A percentile compares a stretch with the other conserved stretches of the same genome.
Conservation (phyloP, 2,797 vertebrate genomes). For the Natrix natrix region DNA sequence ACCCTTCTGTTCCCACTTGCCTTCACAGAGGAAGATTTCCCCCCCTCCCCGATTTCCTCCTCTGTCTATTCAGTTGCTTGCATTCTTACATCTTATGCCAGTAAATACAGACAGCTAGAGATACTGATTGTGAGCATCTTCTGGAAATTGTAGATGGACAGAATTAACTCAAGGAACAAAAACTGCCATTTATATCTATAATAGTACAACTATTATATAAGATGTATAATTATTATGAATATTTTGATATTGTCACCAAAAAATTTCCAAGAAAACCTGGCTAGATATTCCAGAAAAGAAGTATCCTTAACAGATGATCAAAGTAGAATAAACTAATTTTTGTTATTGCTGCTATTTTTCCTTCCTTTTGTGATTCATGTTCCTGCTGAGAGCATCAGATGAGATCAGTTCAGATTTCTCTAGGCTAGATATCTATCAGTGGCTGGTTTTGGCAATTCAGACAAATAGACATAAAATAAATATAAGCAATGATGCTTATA, state of each 20-base stretch:
- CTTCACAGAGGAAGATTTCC: conserved; percentile 34
- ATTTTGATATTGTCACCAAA: conserved; percentile 47
- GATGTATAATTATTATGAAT: conserved; percentile 7
- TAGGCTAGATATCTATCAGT: conserved; percentile 33
- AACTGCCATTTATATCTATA: neutral
- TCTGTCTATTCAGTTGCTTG: conserved; percentile 42
- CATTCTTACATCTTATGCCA: conserved; percentile 53
- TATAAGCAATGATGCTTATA: conserved; percentile 3
- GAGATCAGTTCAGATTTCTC: conserved; percentile 53
- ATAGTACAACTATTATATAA: neutral
- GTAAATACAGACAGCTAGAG: conserved; percentile 43
- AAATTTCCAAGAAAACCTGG: conserved; percentile 57
- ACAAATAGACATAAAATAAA: conserved; percentile 36
- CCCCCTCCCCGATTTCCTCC: conserved; percentile 33
- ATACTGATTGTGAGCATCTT: conserved; percentile 48
- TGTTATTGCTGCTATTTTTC: conserved; percentile 52
- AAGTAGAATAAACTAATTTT: conserved; percentile 46
- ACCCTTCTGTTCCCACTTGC: neutral
- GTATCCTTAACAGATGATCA: conserved; percentile 24
- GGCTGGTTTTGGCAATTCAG: conserved; percentile 25
- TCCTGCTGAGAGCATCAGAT: conserved; percentile 47
- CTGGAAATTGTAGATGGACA: conserved; percentile 45
- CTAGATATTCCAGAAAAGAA: conserved; percentile 58
- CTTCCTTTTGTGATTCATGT: conserved; percentile 52
- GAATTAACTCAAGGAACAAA: conserved; percentile 44